These are phyloP conservation scores for Lycodopsis pacificus DNA, from an alignment of 2,797 vertebrate species.

Conservation along the genomic window DNA sequence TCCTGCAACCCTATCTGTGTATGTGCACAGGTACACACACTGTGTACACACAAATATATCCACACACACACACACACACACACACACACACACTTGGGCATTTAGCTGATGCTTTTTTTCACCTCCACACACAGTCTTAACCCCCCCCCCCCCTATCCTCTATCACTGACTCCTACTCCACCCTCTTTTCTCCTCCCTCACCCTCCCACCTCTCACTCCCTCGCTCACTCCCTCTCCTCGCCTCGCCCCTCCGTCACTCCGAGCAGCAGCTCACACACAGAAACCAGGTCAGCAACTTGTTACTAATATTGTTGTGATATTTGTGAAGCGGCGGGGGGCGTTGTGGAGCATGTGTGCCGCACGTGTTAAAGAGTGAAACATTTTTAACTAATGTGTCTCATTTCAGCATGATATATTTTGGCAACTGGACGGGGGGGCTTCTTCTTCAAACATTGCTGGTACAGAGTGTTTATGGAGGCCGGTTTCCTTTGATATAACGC, in stretches of 20 bases:
- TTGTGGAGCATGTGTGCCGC: conserved; percentile 18
- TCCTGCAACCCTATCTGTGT: conserved; percentile 21
- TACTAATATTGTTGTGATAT: conserved; percentile 73
- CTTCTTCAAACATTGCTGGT: conserved; percentile 22
- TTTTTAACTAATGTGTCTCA: conserved; percentile 55
- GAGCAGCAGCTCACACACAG: conserved; percentile 73
- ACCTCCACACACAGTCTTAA: conserved; percentile 4
- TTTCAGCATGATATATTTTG: conserved; percentile 36
- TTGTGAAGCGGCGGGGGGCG: conserved; percentile 45
- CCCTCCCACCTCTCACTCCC: conserved; percentile 20
- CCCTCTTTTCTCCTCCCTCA: conserved; percentile 33
- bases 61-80: no score
- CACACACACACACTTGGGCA: conserved; percentile 3
- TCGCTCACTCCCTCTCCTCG: conserved; percentile 10
- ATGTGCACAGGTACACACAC: neutral
- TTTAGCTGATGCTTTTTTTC: conserved; percentile 48
- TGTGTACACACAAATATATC: neutral
- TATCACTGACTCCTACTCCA: conserved; percentile 25
- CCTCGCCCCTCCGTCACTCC: conserved; percentile 56
- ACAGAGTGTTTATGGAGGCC: conserved; percentile 27
- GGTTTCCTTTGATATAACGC: conserved; percentile 5
- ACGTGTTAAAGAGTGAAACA: conserved; percentile 52
- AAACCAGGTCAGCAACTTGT: conserved; percentile 82
- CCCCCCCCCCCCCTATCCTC: neutral
- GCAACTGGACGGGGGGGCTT: conserved; percentile 13